Percentiles rank a stretch among this genome's conserved stretches.
Evolutionary conservation across 1,140 invertebrate species (phyloP).

Genomic region (Amphibalanus amphitrite): DNA sequence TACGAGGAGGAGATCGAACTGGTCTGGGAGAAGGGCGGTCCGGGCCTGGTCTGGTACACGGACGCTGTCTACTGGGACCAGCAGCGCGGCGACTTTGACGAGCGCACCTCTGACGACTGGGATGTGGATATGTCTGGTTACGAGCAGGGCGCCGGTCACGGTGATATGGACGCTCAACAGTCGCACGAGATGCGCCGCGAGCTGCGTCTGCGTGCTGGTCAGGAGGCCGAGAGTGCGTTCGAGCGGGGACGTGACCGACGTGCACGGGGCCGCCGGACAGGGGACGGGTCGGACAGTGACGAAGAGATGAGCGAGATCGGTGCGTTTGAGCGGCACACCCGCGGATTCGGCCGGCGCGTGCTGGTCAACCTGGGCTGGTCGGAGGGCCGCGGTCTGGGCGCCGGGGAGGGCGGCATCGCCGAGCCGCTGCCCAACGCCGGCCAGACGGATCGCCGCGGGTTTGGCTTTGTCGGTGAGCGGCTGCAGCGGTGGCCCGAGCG

Average conservation of each 20-base stretch:
- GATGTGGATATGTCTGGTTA: slow-evolving; percentile 41
- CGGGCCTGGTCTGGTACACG: slow-evolving; percentile 43
- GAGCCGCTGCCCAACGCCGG: slow-evolving; percentile 22
- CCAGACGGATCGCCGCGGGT: slow-evolving; percentile 8
- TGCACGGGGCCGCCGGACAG: not conserved
- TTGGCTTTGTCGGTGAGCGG: not conserved
- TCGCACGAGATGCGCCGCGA: not conserved
- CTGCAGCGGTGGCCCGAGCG: not conserved
- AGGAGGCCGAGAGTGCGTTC: slow-evolving; percentile 24
- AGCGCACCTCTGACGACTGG: slow-evolving; percentile 39
- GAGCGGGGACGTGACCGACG: slow-evolving; percentile 23
- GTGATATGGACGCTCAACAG: not conserved
- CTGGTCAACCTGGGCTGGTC: slow-evolving; percentile 37
- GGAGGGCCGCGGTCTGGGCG: slow-evolving; percentile 35
- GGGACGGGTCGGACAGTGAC: not conserved
- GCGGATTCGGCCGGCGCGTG: slow-evolving; percentile 32
- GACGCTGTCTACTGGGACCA: slow-evolving; percentile 39
- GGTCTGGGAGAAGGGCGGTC: slow-evolving; percentile 42
- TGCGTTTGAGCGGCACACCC: slow-evolving; percentile 31
- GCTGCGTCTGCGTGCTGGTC: not conserved
- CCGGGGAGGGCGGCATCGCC: slow-evolving; percentile 19
- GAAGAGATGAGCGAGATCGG: not conserved
- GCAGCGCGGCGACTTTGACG: slow-evolving; percentile 37
- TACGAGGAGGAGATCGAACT: slow-evolving; percentile 41
- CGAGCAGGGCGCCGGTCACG: slow-evolving; percentile 27